Conservation (phyloP, 1,140 invertebrate species). For the Sesamia nonagrioides region DNA sequence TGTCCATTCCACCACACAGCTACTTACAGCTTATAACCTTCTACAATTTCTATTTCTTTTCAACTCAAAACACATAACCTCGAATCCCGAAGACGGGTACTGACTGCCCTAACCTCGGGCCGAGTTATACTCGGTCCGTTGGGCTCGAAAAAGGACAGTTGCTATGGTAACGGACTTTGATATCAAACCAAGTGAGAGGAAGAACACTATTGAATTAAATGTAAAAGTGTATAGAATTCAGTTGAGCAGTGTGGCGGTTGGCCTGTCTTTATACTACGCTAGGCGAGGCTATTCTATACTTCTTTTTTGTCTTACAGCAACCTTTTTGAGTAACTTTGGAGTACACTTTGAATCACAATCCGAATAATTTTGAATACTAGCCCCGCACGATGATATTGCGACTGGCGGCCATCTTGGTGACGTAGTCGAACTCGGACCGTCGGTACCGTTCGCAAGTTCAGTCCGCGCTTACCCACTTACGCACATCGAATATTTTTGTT, state of each 20-base stretch:
- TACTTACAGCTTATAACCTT: neutral
- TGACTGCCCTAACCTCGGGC: conserved; percentile 25
- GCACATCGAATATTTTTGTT: too few relatives aligned
- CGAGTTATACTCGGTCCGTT: conserved; percentile 23
- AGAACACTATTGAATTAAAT: conserved; percentile 38
- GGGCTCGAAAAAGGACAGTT: conserved; percentile 32
- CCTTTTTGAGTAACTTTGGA: too few relatives aligned
- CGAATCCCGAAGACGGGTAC: conserved; percentile 8
- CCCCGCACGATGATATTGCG: too few relatives aligned
- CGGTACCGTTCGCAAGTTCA: too few relatives aligned
- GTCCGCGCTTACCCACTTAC: too few relatives aligned
- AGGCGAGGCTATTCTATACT: neutral
- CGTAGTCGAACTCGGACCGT: too few relatives aligned
- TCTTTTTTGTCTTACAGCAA: too few relatives aligned
- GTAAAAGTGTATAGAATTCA: conserved; percentile 43
- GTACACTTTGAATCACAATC: too few relatives aligned
- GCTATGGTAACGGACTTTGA: conserved; percentile 40
- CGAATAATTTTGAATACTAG: too few relatives aligned
- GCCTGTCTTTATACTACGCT: neutral
- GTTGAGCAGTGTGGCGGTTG: neutral
- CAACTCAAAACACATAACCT: conserved; percentile 14
- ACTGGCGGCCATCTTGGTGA: too few relatives aligned
- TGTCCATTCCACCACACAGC: neutral
- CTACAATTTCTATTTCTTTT: conserved; percentile 11
- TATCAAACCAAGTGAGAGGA: conserved; percentile 40